Evolutionary conservation across 2,797 vertebrate genomes (phyloP).

Genomic region (Bradypodion ventrale): DNA sequence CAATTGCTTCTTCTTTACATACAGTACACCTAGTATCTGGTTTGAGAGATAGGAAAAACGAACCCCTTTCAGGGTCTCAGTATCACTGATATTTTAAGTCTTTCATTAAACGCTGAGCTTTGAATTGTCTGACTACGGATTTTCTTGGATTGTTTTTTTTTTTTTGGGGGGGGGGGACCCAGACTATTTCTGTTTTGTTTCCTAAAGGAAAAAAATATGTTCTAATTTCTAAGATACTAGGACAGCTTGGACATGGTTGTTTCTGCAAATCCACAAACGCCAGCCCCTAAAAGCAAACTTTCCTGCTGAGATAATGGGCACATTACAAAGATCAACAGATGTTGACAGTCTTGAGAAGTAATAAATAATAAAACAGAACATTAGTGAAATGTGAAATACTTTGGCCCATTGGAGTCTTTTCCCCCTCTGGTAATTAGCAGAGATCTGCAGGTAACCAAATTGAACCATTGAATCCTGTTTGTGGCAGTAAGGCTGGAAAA

Average conservation of each 20-base stretch:
- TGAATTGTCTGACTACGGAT: conserved; percentile 44
- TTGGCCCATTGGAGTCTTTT: conserved; percentile 1
- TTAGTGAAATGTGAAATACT: background rate
- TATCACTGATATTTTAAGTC: background rate
- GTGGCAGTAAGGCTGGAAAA: background rate
- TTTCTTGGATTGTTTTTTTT: conserved; percentile 35
- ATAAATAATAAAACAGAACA: background rate
- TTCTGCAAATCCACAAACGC: background rate
- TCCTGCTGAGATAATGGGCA: background rate
- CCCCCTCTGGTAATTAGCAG: background rate
- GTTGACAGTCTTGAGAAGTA: accelerated
- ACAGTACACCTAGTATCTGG: background rate
- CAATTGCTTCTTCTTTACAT: background rate
- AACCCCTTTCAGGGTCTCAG: background rate
- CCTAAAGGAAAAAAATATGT: background rate
- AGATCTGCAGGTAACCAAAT: background rate
- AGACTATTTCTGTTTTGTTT: background rate
- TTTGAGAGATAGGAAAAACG: conserved; percentile 4
- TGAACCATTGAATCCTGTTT: background rate
- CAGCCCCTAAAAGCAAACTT: background rate
- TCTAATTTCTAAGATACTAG: background rate
- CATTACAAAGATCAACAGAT: accelerated
- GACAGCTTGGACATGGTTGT: background rate
- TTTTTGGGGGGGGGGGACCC: no score
- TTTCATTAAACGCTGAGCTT: conserved; percentile 18